Conservation (phyloP, 2,888 invertebrate species). For the Archips crataeganus region DNA sequence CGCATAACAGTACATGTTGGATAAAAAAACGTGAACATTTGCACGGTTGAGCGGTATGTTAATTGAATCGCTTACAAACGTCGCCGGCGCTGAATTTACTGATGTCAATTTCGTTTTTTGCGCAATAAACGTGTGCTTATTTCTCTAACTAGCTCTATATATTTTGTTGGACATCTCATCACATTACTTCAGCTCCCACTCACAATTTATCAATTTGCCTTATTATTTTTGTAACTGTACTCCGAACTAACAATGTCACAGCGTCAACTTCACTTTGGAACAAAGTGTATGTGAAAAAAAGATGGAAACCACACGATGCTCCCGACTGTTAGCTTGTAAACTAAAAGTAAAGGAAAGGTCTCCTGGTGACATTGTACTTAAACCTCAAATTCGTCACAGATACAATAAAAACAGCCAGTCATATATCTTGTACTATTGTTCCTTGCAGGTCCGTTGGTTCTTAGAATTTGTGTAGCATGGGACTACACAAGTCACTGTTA, state of each 20-base stretch:
- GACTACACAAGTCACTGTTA: conserved; percentile 82
- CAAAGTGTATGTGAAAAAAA: conserved; percentile 20
- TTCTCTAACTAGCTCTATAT: conserved; percentile 47
- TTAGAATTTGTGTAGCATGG: conserved; percentile 69
- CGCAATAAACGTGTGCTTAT: conserved; percentile 51
- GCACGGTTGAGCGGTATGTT: conserved; percentile 71
- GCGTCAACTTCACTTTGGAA: conserved; percentile 30
- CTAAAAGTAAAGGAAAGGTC: conserved; percentile 58
- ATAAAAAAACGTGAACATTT: conserved; percentile 68
- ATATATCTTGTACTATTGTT: conserved; percentile 78
- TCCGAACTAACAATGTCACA: conserved; percentile 14
- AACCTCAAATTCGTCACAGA: conserved; percentile 81
- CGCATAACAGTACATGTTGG: conserved; percentile 68
- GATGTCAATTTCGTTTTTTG: conserved; percentile 58
- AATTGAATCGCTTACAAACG: conserved; percentile 70
- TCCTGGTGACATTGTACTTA: conserved; percentile 66
- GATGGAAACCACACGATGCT: conserved; percentile 63
- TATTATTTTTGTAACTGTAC: conserved; percentile 33
- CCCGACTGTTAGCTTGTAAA: conserved; percentile 55
- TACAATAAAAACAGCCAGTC: conserved; percentile 66
- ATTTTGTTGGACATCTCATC: conserved; percentile 41
- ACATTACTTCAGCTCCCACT: conserved; percentile 27
- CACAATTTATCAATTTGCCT: conserved; percentile 17
- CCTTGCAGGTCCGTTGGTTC: conserved; percentile 70
- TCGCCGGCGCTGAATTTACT: conserved; percentile 58